Evolutionary conservation across 2,797 vertebrate genomes (phyloP), one percentile per base, ranked within the genome.

Genomic region (Diceros bicornis): DNA sequence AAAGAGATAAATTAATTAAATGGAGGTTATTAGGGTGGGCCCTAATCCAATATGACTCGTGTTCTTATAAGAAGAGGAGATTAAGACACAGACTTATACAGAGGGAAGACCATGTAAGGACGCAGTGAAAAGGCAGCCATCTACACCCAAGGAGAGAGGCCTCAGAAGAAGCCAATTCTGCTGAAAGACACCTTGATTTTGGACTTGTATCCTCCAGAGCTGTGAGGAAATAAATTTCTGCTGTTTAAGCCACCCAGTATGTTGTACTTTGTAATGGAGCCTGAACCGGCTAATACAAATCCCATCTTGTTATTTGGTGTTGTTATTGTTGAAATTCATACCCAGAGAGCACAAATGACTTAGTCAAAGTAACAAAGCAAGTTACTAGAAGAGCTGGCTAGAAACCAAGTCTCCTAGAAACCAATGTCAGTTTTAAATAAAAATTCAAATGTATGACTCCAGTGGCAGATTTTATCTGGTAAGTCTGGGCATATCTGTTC

Each of bases 351-450:
- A 64, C 37, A 86, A 71, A 57, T n/a, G 59, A 69, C 59, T 64
- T 29, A 86, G 12, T 21, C 29, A 92, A 81, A 27, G 11, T 61
- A 69, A 69, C 61, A 91, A 78, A 72, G 50, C 18, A 47, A 86
- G 59, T 59, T 27, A 75, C 12, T 41, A 29, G 18, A 75, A 81
- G 34, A 86, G 23, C 27, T 52, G 14, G 18, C 23, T 72, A 87
- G 75, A 83, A 79, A 0, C 7, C 23, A 69, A 32, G 44, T 71
- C 37, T 27, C 16, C 55, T 61, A 34, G 52, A 88, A 96, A 84
- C 3, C 6, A 61, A 62, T 79, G 27, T 87, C 27, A 83, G 66
- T 94, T 94, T 66, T 74, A 96, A 96, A 61, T 71, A 87, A 82
- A 92, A 71, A 81, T 41, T 17, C 14, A 32, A 92, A 90, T 27